Evolutionary conservation across 2,797 vertebrate species (phyloP).

Genomic region (Cirrhinus molitorella): DNA sequence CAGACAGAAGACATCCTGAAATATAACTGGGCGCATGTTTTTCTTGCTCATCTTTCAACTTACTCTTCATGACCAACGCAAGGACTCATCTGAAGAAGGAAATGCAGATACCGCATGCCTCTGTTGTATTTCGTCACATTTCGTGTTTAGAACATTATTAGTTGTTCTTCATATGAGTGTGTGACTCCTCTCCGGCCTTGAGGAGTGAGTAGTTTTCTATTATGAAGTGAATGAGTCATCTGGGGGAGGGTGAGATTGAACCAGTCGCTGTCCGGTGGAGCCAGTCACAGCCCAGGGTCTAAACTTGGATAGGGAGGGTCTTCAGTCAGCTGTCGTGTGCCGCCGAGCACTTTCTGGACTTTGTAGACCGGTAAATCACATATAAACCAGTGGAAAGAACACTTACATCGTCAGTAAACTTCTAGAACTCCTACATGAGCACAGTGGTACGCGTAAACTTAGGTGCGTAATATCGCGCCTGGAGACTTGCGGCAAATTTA

Average conservation of each 20-base stretch:
- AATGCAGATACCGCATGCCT: not conserved
- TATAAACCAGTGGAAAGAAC: slow-evolving; percentile 72
- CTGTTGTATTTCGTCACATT: slow-evolving; percentile 39
- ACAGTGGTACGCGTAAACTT: not conserved
- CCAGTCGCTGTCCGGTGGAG: slow-evolving; percentile 49
- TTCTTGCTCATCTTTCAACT: not conserved
- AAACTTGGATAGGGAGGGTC: slow-evolving; percentile 75
- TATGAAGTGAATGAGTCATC: slow-evolving; percentile 76
- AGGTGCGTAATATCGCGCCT: slow-evolving; percentile 29
- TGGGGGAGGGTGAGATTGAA: slow-evolving; percentile 50
- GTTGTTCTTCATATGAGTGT: slow-evolving; percentile 60
- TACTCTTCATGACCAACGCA: not conserved
- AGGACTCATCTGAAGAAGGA: slow-evolving; percentile 2
- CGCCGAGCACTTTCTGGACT: slow-evolving; percentile 72
- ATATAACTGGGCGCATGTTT: not conserved
- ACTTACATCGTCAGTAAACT: slow-evolving; percentile 18
- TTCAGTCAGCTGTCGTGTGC: slow-evolving; percentile 71
- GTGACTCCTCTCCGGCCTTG: slow-evolving; percentile 40
- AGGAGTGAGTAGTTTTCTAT: slow-evolving; percentile 73
- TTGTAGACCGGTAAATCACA: slow-evolving; percentile 55
- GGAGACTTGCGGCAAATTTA: not conserved
- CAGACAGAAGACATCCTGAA: not conserved
- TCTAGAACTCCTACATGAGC: slow-evolving; percentile 1
- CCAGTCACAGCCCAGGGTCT: slow-evolving; percentile 63
- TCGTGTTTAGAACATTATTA: slow-evolving; percentile 57